Evolutionary conservation across 1,140 invertebrate genomes (phyloP), one percentile per base, ranked within the genome.

Genomic region (Aphaenogaster ashmeadi): DNA sequence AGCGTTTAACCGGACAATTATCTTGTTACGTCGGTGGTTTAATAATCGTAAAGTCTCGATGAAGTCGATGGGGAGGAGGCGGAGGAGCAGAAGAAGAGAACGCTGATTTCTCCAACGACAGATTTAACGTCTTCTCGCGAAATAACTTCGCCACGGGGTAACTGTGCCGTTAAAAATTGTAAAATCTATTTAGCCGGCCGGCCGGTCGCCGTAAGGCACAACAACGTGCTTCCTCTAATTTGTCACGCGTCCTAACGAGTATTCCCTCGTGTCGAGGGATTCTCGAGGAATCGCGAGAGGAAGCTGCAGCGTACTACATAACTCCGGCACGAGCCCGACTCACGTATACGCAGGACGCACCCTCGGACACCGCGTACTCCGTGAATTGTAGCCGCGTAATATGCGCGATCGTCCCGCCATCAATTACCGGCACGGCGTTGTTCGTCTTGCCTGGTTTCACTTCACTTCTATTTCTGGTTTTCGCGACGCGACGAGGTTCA

Each of bases 161-260:
- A 81, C 27, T 56, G 64, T 54, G 50, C 38, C 64, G 50, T 47
- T 81, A 83, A 83, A 83, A 83, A 47, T 58, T 13, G 15, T n/a
- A 58, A 72, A 60, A 83, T 83, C 80, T 83, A 47, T 83, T 83
- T 58, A 74, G 15, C 11, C 52, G 66, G 27, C 9, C 36, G 41
- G 2, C 3, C 79, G 38, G 50, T 54, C 21, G 67, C 80, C 88
- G 69, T 36, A 5, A 58, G 69, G n/a, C 13, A 9, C 86, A 18
- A 64, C 18, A 50, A 60, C 8, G 67, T 72, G 67, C 67, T 60
- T 84, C 69, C 80, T 74, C 13, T 50, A 75, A 89, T 89, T 89
- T 88, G 86, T 89, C 88, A 89, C 33, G 50, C 52, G 36, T 27
- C 13, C 11, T 33, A 77, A 88, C 52, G 54, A 33, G 38, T 15